Percentiles rank a stretch among this genome's conserved stretches.
These are phyloP conservation scores for Amphimallon solstitiale DNA, from an alignment of 2,888 invertebrate species.

Conservation along the genomic window DNA sequence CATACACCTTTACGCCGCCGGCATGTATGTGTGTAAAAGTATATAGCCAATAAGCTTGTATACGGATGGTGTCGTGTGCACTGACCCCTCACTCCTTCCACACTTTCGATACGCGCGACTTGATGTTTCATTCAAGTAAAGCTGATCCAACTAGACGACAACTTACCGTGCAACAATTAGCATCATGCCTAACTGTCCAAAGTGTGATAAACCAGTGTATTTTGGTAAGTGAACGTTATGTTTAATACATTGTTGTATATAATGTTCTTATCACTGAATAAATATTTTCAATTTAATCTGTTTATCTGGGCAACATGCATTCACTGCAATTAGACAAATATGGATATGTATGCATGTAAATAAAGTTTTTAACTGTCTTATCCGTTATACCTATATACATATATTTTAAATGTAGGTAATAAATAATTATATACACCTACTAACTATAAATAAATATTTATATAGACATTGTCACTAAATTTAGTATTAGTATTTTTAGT, in stretches of 20 bases:
- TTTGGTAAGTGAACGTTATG: constrained; percentile 64
- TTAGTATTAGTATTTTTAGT: no score
- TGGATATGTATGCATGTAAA: no score
- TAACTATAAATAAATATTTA: no score
- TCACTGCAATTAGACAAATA: no score
- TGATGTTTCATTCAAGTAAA: constrained; percentile 20
- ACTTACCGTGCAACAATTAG: constrained; percentile 5
- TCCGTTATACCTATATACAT: no score
- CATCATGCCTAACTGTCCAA: constrained; percentile 70
- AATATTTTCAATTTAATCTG: neutral
- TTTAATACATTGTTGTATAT: constrained; percentile 5
- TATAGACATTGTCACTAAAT: no score
- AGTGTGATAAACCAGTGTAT: constrained; percentile 70
- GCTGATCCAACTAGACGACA: constrained; percentile 27
- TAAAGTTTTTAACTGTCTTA: no score
- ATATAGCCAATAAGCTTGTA: constrained; percentile 2
- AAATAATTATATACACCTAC: no score
- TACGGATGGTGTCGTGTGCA: constrained; percentile 35
- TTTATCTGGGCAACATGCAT: no score
- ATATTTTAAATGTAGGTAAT: no score
- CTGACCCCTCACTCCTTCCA: constrained; percentile 33
- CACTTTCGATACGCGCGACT: constrained; percentile 29
- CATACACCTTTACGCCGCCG: neutral
- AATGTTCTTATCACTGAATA: neutral
- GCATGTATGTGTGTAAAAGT: neutral